Evolutionary conservation across 2,888 invertebrate genomes (phyloP), one percentile per base, ranked within the genome.

Genomic region (Thecocarcelia acutangulata): DNA sequence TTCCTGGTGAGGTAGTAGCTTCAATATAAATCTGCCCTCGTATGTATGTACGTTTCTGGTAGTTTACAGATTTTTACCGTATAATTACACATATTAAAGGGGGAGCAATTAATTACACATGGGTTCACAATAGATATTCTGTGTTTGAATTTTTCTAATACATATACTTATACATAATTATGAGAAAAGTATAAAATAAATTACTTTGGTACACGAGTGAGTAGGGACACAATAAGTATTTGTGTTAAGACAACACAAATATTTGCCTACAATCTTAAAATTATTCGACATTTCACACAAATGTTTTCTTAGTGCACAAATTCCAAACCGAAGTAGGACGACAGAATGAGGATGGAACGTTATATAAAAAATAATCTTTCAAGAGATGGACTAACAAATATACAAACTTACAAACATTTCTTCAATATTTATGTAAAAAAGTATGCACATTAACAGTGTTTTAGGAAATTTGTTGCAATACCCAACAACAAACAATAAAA

Each of bases 181-280:
- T 42, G 24, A 13, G 52, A n/a, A 9, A 33, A 9, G 63, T 73
- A 74, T 50, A 74, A 78, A 78, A 77, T 69, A 52, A 77, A 81
- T 78, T 78, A 74, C 70, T 74, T 78, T 37, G 19, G 24, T 54
- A 24, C 52, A 58, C 12, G 19, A n/a, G 13, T 33, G 33, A 59
- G 17, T 33, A 28, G 15, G 40, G 58, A 70, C 44, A 73, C 77
- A 77, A 77, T 19, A 40, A 66, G 58, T 70, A 68, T 78, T 78
- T 78, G 74, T 78, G 82, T 75, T 78, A 61, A 66, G 52, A 56
- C 59, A 82, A 70, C 66, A 78, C 74, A 78, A 82, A 82, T 82
- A 82, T 82, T 82, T 78, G 75, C 64, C 59, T 74, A 69, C 33
- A 46, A 63, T 52, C 56, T 59, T 52, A 59, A 72, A 73, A 69